These are phyloP conservation scores for Apodemus speciosus DNA, from an alignment of 2,113 vertebrate genomes.

Conservation along the genomic window DNA sequence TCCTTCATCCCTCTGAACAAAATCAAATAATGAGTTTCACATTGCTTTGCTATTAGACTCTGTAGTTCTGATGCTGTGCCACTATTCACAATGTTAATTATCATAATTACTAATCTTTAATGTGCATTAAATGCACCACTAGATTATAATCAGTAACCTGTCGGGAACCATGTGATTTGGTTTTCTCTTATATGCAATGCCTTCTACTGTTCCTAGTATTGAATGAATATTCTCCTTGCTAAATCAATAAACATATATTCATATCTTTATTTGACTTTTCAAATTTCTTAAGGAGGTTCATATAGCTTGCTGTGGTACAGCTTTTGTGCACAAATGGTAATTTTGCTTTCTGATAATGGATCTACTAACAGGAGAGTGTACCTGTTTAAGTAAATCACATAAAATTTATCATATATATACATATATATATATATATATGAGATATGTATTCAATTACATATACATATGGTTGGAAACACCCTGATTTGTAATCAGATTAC, in stretches of 20 bases:
- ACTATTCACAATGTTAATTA: conserved; percentile 20
- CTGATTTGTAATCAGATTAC: background rate
- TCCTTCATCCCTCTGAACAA: background rate
- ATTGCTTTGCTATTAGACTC: conserved; percentile 16
- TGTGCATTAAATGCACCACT: background rate
- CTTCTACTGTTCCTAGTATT: background rate
- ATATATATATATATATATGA: background rate
- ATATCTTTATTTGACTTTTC: background rate
- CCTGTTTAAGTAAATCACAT: conserved; percentile 4
- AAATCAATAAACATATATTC: background rate
- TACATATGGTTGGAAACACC: background rate
- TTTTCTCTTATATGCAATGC: background rate
- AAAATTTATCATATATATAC: background rate
- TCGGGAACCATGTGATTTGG: background rate
- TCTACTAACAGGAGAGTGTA: background rate
- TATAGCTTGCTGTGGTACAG: background rate
- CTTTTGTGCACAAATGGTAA: background rate
- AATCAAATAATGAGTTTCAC: background rate
- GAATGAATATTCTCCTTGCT: background rate
- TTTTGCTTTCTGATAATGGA: conserved; percentile 1
- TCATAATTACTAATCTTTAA: conserved; percentile 37
- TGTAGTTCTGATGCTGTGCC: background rate
- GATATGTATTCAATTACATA: background rate
- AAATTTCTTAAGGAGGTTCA: background rate
- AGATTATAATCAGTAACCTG: conserved; percentile 14